Evolutionary conservation across 2,113 vertebrate genomes (phyloP), one percentile per base, ranked within the genome.

Genomic region (Melanocharis versteri): DNA sequence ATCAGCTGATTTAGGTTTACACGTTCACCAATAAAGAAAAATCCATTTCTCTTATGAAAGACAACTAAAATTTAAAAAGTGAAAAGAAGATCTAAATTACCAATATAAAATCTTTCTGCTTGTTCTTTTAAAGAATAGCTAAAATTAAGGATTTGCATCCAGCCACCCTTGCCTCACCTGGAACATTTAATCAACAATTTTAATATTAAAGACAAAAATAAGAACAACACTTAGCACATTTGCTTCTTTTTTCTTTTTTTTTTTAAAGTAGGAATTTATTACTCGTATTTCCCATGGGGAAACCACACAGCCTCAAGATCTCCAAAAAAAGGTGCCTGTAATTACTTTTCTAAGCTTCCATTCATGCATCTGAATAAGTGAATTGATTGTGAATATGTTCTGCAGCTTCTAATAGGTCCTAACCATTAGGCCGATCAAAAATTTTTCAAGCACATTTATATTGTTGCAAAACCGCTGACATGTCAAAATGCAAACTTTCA

Each of bases 361-460:
- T 83, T 96, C 94, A 96, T 70, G 87, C 85, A 90, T 95, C 79
- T 92, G 92, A 95, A n/a, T 92, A 94, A 91, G 93, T 81, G 92
- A 90, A 93, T 94, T 93, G 90, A 94, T 83, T 86, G 90, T 86
- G 94, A 89, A 10, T 68, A 75, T 12, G 51, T 77, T 93, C 87
- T 51, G 44, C 79, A 90, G 85, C 45, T 94, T 73, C 90, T 93
- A 92, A 77, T 69, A 96, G 60, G 68, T 87, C 81, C 73, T 37
- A 82, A 93, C 80, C 96, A 95, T 95, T 87, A 96, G 83, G 87
- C 83, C 83, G 69, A 96, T 96, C 93, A 96, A 91, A 94, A 95
- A 79, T 13, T 68, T 87, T 80, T 64, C 89, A 39, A 68, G 87
- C 80, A 79, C 89, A 91, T 97, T 97, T 69, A 64, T 94, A 91